Conservation (phyloP, 2,113 vertebrate genomes). For the Eleginops maclovinus region DNA sequence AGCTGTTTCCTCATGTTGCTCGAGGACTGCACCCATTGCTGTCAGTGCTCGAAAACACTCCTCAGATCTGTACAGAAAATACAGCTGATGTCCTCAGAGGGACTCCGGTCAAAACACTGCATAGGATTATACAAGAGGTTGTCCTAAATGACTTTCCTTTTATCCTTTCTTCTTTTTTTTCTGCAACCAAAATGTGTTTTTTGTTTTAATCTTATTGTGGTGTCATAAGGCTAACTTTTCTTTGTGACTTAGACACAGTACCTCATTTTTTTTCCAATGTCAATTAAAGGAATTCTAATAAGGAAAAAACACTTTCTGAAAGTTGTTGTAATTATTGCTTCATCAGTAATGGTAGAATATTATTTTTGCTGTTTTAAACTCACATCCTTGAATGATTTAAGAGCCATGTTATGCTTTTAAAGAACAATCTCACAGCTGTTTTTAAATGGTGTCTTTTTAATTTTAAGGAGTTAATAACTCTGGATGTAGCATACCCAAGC, state of each 20-base stretch:
- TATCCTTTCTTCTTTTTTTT: neutral
- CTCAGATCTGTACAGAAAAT: conserved; percentile 17
- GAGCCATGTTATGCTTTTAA: neutral
- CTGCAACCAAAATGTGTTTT: conserved; percentile 25
- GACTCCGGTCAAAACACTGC: conserved; percentile 8
- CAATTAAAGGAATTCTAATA: conserved; percentile 66
- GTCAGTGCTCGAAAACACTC: conserved; percentile 18
- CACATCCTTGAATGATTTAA: no score
- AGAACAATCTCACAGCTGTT: neutral
- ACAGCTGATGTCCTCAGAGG: conserved; percentile 26
- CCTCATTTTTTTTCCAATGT: conserved; percentile 73
- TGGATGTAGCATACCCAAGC: neutral
- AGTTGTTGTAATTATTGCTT: neutral
- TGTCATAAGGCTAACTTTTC: conserved; percentile 30
- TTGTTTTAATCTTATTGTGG: conserved; percentile 38
- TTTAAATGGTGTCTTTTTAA: conserved; percentile 38
- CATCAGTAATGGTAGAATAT: no score
- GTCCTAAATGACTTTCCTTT: neutral
- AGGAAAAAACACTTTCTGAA: conserved; percentile 33
- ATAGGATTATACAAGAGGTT: neutral
- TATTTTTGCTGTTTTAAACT: no score
- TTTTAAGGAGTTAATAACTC: neutral
- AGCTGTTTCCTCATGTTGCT: conserved; percentile 55
- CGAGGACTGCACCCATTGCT: conserved; percentile 2
- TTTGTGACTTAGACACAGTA: conserved; percentile 64